A percentile compares a stretch with the other conserved stretches of the same genome.
Conservation (phyloP, 2,888 invertebrate genomes). For the Gryllus longicercus region DNA sequence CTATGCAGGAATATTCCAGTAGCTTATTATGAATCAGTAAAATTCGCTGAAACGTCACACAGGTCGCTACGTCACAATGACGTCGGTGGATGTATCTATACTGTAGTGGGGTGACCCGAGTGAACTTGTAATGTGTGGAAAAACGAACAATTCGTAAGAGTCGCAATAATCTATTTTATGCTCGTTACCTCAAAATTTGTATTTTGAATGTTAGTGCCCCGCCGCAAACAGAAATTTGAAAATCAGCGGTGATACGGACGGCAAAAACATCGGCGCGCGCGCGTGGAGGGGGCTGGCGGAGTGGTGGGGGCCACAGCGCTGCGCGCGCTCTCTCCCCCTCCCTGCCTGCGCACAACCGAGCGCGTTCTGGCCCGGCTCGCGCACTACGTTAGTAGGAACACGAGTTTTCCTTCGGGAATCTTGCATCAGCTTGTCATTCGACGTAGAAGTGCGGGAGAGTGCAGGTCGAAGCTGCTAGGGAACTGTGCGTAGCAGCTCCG, state of each 20-base stretch:
- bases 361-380: background rate
- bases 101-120: too few relatives aligned
- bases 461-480: background rate
- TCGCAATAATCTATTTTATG: too few relatives aligned
- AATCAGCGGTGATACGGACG: background rate
- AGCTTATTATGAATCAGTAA: constrained; percentile 17
- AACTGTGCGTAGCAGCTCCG: background rate
- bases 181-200: too few relatives aligned
- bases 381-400: constrained; percentile 26
- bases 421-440: constrained; percentile 36
- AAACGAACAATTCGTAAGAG: too few relatives aligned
- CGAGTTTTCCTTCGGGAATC: constrained; percentile 33
- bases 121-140: too few relatives aligned
- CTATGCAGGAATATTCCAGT: background rate
- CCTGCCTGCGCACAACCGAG: background rate
- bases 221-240: background rate
- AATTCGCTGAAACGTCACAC: background rate
- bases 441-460: constrained; percentile 29
- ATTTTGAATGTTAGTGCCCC: too few relatives aligned
- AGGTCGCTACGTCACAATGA: background rate
- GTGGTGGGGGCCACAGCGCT: constrained; percentile 3
- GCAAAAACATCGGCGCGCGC: background rate
- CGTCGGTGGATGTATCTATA: background rate
- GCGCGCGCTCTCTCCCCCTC: background rate
- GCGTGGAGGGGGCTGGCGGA: background rate